Evolutionary conservation across 2,113 vertebrate species (phyloP), one percentile per base, ranked within the genome.

Genomic region (Saimiri boliviensis): DNA sequence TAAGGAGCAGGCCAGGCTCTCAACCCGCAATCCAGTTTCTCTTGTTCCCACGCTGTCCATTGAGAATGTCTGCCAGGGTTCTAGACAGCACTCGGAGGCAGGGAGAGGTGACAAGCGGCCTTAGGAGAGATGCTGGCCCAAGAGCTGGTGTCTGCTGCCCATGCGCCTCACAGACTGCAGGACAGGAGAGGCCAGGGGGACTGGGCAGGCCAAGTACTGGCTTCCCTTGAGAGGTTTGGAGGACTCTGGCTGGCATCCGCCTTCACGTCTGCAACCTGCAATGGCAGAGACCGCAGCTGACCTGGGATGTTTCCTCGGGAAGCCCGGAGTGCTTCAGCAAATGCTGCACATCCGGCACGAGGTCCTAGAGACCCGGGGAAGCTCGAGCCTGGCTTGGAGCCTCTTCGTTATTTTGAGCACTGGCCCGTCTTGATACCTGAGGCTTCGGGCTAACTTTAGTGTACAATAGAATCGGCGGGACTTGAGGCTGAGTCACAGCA

Each of bases 11-110:
- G 3, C 21, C 45, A 8, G 1, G 19, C 5, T 42, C 23, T 27
- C 0, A 4, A 23, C 23, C 49, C 0, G 12, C 8, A 27, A 27
- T 40, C 56, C 11, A 0, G 49, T 1, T 32, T 45, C 19, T 10
- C 49, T 35, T 27, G 0, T 32, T 35, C 82, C 25, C 9, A 1
- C 40, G 23, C 11, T 66, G 49, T 60, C 47, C 52, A 45, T 49
- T 2, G 5, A 58, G 54, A 25, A 27, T 2, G 13, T 2, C 77
- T 20, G 6, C 58, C 17, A 14, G 47, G 14, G 40, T 1, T 20
- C 40, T 19, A 14, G 35, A 76, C 0, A 14, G n/a, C 10, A 1
- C 21, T 2, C 12, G 74, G 8, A 60, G 49, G 80, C 4, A 42
- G 86, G 54, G 21, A 27, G 63, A 42, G 86, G 30, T 63, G 30